Percentiles rank a stretch among this genome's conserved stretches.
phyloP scores from a whole-genome alignment of 2,797 vertebrate genomes.

The Microctenopoma stevenorrisi region DNA sequence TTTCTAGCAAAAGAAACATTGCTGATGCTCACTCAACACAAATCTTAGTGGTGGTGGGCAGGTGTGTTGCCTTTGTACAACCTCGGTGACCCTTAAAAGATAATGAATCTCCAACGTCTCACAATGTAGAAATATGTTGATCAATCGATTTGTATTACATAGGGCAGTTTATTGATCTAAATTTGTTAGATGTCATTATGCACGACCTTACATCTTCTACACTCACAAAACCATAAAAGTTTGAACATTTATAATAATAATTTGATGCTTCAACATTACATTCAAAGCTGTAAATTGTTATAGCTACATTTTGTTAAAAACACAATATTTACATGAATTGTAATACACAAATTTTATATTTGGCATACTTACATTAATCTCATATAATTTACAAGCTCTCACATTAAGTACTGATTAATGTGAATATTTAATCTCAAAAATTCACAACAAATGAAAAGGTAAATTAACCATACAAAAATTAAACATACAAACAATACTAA shows the following conservation, averaged over 20 bases:
- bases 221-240: constrained; percentile 97
- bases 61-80: neutral
- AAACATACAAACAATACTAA: constrained; percentile 80
- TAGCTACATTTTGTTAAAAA: constrained; percentile 99
- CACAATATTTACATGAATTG: constrained; percentile 98
- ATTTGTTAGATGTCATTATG: constrained; percentile 82
- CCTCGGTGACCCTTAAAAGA: neutral
- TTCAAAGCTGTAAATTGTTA: constrained; percentile 99
- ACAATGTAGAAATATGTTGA: constrained; percentile 34
- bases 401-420: constrained; percentile 88
- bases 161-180: constrained; percentile 86
- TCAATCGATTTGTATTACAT: constrained; percentile 77
- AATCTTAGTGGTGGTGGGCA: neutral
- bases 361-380: constrained; percentile 99
- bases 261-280: constrained; percentile 99
- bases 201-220: constrained; percentile 80
- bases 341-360: constrained; percentile 98
- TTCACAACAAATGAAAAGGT: constrained; percentile 78
- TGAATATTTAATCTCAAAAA: constrained; percentile 80
- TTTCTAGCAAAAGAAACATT: neutral
- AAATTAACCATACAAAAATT: constrained; percentile 74
- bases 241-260: constrained; percentile 94
- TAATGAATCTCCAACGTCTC: neutral
- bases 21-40: neutral
- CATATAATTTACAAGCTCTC: constrained; percentile 93